A percentile compares a stretch with the other conserved stretches of the same genome.
phyloP scores from a whole-genome alignment of 2,888 invertebrate species.

The Melipona beecheii region DNA sequence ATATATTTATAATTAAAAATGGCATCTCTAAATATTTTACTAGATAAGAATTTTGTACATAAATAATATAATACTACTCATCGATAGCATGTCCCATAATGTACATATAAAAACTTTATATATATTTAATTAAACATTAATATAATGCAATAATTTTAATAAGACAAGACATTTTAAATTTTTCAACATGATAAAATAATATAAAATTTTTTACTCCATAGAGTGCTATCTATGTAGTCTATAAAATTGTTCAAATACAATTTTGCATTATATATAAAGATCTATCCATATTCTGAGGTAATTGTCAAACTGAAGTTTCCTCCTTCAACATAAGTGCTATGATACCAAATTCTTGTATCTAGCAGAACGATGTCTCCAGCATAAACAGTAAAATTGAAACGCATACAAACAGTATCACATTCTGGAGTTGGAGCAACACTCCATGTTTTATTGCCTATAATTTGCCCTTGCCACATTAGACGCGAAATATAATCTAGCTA shows the following conservation, averaged over 20 bases:
- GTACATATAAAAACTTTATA: slow-evolving; percentile 7
- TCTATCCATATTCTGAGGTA: slow-evolving; percentile 95
- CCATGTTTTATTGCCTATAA: slow-evolving; percentile 94
- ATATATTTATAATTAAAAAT: slow-evolving; percentile 30
- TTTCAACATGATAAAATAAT: slow-evolving; percentile 1
- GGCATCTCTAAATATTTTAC: slow-evolving; percentile 19
- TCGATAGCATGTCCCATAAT: slow-evolving; percentile 33
- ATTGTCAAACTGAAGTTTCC: slow-evolving; percentile 94
- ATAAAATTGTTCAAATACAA: slow-evolving; percentile 32
- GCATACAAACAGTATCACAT: slow-evolving; percentile 91
- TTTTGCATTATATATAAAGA: slow-evolving; percentile 29
- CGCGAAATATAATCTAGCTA: slow-evolving; percentile 96
- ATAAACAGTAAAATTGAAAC: slow-evolving; percentile 91
- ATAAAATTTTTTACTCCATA: slow-evolving; percentile 5
- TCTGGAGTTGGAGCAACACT: slow-evolving; percentile 93
- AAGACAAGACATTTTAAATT: slow-evolving; percentile 9
- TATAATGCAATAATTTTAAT: slow-evolving; percentile 7
- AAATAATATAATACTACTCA: slow-evolving; percentile 39
- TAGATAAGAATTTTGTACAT: slow-evolving; percentile 27
- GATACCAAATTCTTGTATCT: slow-evolving; percentile 97
- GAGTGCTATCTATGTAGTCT: slow-evolving; percentile 38
- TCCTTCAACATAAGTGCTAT: slow-evolving; percentile 92
- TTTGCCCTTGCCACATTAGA: slow-evolving; percentile 97
- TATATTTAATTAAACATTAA: slow-evolving; percentile 7
- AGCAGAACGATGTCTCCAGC: slow-evolving; percentile 95